phyloP scores from a whole-genome alignment of 1,140 invertebrate genomes.

The Carcinoscorpius rotundicauda region DNA sequence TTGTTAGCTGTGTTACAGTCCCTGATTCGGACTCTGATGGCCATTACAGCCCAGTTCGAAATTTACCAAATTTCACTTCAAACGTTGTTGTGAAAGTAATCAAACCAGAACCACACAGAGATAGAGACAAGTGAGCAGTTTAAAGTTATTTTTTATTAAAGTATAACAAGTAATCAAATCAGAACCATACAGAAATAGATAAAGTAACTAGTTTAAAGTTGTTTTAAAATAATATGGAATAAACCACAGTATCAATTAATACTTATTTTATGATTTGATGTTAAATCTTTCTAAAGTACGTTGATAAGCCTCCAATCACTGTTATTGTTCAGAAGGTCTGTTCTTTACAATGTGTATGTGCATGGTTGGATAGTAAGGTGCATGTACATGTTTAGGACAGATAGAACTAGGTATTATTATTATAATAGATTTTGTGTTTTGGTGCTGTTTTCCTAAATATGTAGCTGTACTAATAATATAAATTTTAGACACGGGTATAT shows the following conservation, averaged over 20 bases:
- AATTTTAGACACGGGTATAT: too few species aligned
- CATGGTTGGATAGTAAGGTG: too few species aligned
- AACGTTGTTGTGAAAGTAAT: constrained; percentile 22
- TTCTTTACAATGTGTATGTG: too few species aligned
- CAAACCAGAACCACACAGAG: constrained; percentile 25
- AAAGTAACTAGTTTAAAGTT: too few species aligned
- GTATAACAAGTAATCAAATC: constrained; percentile 19
- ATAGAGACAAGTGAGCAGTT: constrained; percentile 7
- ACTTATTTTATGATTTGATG: not conserved
- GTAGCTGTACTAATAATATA: too few species aligned
- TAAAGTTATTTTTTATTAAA: not conserved
- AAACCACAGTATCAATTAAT: too few species aligned
- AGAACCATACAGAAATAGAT: constrained; percentile 9
- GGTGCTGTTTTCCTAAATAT: too few species aligned
- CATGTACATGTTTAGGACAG: too few species aligned
- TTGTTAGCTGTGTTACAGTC: constrained; percentile 69
- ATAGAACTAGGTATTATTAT: too few species aligned
- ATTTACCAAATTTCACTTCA: constrained; percentile 21
- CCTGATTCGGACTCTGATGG: constrained; percentile 61
- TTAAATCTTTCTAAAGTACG: not conserved
- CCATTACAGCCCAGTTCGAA: constrained; percentile 41
- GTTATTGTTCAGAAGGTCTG: too few species aligned
- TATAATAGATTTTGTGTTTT: too few species aligned
- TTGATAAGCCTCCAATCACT: not conserved
- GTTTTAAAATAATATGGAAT: too few species aligned